Percentiles rank a stretch among this genome's conserved stretches.
Conservation (phyloP, 2,888 invertebrate species). For the Parasteatoda lunata region DNA sequence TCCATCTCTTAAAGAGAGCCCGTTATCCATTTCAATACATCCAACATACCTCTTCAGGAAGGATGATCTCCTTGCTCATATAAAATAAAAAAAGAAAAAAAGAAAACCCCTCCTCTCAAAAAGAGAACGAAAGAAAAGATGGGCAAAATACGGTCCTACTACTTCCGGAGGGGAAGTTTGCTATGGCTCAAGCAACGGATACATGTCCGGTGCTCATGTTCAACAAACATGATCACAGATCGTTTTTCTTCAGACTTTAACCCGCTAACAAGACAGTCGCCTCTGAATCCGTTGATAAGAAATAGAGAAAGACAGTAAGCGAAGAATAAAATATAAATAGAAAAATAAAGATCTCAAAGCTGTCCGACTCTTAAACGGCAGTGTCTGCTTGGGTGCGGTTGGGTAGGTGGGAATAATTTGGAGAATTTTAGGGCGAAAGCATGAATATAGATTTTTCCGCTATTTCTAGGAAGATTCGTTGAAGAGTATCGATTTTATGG, state of each 20-base stretch:
- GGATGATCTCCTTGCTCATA: slow-evolving; percentile 36
- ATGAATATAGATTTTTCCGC: too few species aligned
- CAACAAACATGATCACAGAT: slow-evolving; percentile 53
- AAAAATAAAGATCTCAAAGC: slow-evolving; percentile 16
- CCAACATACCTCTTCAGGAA: slow-evolving; percentile 44
- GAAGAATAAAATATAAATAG: slow-evolving; percentile 54
- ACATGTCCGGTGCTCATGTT: slow-evolving; percentile 55
- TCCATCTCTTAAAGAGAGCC: slow-evolving; percentile 30
- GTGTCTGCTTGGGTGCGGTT: too few species aligned
- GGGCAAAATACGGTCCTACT: slow-evolving; percentile 50
- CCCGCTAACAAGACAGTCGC: slow-evolving; percentile 32
- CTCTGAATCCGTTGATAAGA: slow-evolving; percentile 55
- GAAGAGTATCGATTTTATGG: too few species aligned
- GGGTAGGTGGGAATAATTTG: too few species aligned
- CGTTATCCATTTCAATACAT: slow-evolving; percentile 40
- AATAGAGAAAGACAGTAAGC: background rate
- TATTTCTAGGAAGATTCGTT: too few species aligned
- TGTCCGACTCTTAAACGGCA: too few species aligned
- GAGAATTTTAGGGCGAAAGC: too few species aligned
- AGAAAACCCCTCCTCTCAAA: background rate
- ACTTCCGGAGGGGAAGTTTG: slow-evolving; percentile 68
- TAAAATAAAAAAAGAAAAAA: slow-evolving; percentile 4
- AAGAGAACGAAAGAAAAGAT: slow-evolving; percentile 48
- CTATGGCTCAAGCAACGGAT: slow-evolving; percentile 45
- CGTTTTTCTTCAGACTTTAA: background rate